These are phyloP conservation scores for Labeo rohita DNA, from an alignment of 2,113 vertebrate species.

Conservation along the genomic window DNA sequence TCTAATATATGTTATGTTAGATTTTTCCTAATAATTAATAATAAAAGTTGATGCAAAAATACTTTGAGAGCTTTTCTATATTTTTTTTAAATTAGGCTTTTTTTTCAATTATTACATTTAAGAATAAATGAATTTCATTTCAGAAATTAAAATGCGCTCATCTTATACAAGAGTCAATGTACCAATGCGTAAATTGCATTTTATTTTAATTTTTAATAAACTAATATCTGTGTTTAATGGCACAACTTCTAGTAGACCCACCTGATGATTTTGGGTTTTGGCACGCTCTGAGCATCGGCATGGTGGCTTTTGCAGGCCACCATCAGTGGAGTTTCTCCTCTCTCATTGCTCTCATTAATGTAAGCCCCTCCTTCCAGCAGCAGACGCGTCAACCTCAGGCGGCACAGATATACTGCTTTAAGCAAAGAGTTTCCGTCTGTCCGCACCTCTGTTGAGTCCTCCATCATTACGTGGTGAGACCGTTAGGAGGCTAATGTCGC, in stretches of 20 bases:
- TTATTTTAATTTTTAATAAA: background rate
- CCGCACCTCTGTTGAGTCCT: conserved; percentile 74
- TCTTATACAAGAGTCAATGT: background rate
- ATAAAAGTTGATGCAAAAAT: background rate
- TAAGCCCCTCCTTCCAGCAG: conserved; percentile 88
- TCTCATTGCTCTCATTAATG: conserved; percentile 89
- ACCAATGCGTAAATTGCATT: background rate
- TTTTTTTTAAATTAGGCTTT: background rate
- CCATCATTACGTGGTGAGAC: conserved; percentile 66
- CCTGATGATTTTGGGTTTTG: conserved; percentile 88
- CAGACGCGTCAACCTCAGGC: conserved; percentile 87
- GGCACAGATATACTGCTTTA: conserved; percentile 86
- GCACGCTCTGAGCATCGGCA: conserved; percentile 83
- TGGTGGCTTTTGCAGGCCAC: conserved; percentile 86
- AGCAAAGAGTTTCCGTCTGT: conserved; percentile 87
- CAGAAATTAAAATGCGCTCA: background rate
- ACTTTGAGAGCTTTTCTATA: background rate
- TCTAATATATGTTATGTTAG: too few species aligned
- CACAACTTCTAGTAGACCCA: conserved; percentile 49
- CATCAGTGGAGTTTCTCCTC: conserved; percentile 90
- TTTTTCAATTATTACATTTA: background rate
- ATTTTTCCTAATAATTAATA: background rate
- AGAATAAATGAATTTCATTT: background rate
- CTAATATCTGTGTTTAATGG: background rate
- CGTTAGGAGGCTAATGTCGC: conserved; percentile 14